Conservation (phyloP, 2,113 vertebrate species). For the Noctilio leporinus region DNA sequence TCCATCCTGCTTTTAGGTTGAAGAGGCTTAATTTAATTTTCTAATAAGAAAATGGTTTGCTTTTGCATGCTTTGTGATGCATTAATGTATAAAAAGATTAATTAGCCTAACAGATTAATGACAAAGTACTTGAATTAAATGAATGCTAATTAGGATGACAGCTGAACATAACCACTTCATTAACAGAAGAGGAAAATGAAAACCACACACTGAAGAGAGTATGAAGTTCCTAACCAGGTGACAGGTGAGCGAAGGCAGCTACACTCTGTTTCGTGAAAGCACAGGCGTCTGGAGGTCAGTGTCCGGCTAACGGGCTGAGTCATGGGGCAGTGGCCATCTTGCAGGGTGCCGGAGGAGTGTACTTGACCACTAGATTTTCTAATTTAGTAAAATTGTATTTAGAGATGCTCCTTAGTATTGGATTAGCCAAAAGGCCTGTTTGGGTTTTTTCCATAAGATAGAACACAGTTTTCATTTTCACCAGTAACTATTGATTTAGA, state of each 20-base stretch:
- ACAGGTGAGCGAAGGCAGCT: neutral
- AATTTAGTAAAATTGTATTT: neutral
- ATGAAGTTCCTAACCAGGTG: neutral
- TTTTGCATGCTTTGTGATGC: slow-evolving; percentile 19
- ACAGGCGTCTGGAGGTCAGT: neutral
- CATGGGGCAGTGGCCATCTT: rapidly evolving
- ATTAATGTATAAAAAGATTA: slow-evolving; percentile 30
- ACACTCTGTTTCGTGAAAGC: rapidly evolving
- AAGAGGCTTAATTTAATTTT: slow-evolving; percentile 31
- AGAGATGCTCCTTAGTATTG: neutral
- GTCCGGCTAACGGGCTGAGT: neutral
- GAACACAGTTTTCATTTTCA: too few relatives aligned
- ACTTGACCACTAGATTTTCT: neutral
- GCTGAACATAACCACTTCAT: slow-evolving; percentile 3
- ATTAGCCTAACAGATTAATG: slow-evolving; percentile 51
- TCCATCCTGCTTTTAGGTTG: neutral
- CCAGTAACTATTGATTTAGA: too few relatives aligned
- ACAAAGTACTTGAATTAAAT: slow-evolving; percentile 61
- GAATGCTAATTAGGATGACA: slow-evolving; percentile 48
- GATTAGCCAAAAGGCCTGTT: too few relatives aligned
- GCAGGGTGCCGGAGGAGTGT: neutral
- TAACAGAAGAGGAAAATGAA: neutral
- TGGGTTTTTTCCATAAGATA: too few relatives aligned
- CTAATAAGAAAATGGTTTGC: slow-evolving; percentile 39
- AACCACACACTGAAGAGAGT: neutral